These are phyloP conservation scores for Myioborus miniatus DNA, from an alignment of 2,797 vertebrate genomes.

Conservation along the genomic window DNA sequence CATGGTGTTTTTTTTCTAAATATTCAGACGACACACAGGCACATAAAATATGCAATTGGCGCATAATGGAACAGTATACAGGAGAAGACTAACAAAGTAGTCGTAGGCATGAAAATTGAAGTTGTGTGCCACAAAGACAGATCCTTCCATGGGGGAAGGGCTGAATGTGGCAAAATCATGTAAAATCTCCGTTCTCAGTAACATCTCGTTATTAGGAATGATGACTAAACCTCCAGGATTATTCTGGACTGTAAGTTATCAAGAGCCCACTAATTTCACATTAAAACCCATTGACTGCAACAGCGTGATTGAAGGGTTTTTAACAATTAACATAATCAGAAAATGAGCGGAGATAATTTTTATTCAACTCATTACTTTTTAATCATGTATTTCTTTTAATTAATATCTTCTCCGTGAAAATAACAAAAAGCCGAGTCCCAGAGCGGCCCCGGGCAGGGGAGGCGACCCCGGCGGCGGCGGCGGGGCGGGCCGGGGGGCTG, in stretches of 20 bases:
- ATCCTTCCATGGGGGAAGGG: slow-evolving; percentile 70
- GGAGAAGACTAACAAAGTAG: slow-evolving; percentile 19
- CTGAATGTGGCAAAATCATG: slow-evolving; percentile 78
- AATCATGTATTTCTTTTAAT: slow-evolving; percentile 88
- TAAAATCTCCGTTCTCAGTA: slow-evolving; percentile 80
- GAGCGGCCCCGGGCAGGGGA: slow-evolving; percentile 65
- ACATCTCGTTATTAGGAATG: slow-evolving; percentile 82
- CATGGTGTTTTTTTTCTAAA: background rate
- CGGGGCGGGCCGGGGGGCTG: background rate
- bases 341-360: slow-evolving; percentile 98
- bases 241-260: slow-evolving; percentile 98
- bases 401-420: slow-evolving; percentile 82
- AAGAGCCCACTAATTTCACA: slow-evolving; percentile 99
- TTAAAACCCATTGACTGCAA: slow-evolving; percentile 99
- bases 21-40: background rate
- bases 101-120: slow-evolving; percentile 30
- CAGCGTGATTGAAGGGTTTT: slow-evolving; percentile 98
- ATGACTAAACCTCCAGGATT: slow-evolving; percentile 87
- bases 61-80: background rate
- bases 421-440: slow-evolving; percentile 75
- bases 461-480: background rate
- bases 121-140: slow-evolving; percentile 60
- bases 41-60: background rate
- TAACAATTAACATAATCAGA: slow-evolving; percentile 99
- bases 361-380: slow-evolving; percentile 99